phyloP scores from a whole-genome alignment of 2,113 vertebrate species.

The Oreochromis aureus region DNA sequence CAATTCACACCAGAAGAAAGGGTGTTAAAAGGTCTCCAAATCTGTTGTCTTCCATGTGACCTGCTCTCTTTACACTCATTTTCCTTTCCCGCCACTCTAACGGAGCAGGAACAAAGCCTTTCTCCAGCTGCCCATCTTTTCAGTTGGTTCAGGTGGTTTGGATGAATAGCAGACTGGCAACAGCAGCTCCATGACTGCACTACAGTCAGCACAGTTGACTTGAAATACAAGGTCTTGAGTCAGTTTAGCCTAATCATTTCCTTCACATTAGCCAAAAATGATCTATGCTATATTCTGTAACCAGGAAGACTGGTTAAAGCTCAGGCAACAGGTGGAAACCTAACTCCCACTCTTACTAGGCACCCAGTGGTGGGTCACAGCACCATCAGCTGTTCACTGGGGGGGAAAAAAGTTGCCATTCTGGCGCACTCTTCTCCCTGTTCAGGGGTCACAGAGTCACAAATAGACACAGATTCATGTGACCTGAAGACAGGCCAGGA shows the following conservation, averaged over 20 bases:
- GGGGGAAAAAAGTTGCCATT: neutral
- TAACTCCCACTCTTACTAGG: neutral
- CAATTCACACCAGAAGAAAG: neutral
- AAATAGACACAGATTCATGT: conserved; percentile 26
- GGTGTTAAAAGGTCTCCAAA: neutral
- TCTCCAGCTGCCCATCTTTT: neutral
- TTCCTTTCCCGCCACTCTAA: conserved; percentile 9
- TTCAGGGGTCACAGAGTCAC: neutral
- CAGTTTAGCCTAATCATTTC: neutral
- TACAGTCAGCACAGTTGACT: neutral
- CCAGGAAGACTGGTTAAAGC: neutral
- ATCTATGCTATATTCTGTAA: neutral
- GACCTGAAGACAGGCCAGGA: neutral
- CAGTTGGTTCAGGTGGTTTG: neutral
- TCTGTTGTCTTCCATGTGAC: neutral
- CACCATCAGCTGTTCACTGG: conserved; percentile 9
- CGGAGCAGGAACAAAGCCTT: conserved; percentile 7
- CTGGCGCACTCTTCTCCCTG: neutral
- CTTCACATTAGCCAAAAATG: neutral
- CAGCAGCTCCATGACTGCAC: neutral
- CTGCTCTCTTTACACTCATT: neutral
- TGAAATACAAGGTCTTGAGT: neutral
- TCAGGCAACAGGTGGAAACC: neutral
- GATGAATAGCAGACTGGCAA: neutral
- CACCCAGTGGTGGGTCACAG: neutral